Base-by-base conservation (phyloP, 2,888 invertebrate genomes). In the Vanessa cardui region DNA sequence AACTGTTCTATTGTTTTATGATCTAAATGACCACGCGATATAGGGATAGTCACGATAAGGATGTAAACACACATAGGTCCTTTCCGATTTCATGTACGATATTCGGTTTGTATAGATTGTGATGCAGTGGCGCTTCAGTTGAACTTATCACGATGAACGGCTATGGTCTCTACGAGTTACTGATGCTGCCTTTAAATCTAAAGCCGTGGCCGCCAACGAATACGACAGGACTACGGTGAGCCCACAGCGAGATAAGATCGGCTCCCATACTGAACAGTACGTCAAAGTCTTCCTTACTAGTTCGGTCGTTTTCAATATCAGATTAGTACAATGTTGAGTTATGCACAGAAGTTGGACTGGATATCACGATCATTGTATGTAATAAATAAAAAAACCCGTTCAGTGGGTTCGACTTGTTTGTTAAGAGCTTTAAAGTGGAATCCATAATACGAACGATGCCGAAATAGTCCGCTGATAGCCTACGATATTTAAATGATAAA, bases 1-100 rank as follows among this genome's bases (percentile, higher is more conserved):
- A 90, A 89, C 90, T 88, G 90, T 89, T 89, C 90, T 90, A 92
- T 92, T 91, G 91, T 91, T 90, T 91, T 90, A 92, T 90, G 90
- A 90, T 90, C 92, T 87, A 90, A 91, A 90, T 92, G 91, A 92
- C 90, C 91, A 86, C 83, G 85, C 88, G 88, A 89, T 89, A 85
- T 86, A 81, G 85, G 81, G 82, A 82, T 80, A 82, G 89, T 91
- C 91, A 92, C 91, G 91, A 90, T 89, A 87, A 85, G 81, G 86
- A 83, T 88, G 88, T 85, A 84, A 83, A 86, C 87, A 85, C 82
- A 80, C 80, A 80, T 77, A 77, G 80, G 75, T 78, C 78, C 80
- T 79, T 80, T 70, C 80, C 79, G 77, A 74, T 78, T 74, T 79
- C 75, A 73, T 78, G 80, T 78, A 76, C 75, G 73, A 77, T 79